These are phyloP conservation scores for Spilarctia lutea DNA, from an alignment of 2,888 invertebrate species.

Conservation along the genomic window DNA sequence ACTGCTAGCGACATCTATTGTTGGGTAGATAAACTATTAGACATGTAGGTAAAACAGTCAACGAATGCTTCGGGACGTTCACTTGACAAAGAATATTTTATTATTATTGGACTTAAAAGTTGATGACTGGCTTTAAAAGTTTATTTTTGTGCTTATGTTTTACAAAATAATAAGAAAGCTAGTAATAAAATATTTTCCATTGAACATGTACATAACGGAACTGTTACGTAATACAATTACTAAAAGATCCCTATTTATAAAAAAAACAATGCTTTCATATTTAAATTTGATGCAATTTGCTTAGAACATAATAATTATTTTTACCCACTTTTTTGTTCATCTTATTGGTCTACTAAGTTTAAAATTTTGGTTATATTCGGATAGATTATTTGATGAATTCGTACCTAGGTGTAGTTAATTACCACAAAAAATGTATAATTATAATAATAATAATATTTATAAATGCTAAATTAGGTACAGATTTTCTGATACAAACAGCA, in stretches of 20 bases:
- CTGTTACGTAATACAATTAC: not conserved
- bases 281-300: too few species aligned
- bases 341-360: too few species aligned
- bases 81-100: slow-evolving; percentile 12
- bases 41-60: slow-evolving; percentile 72
- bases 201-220: not conserved
- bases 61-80: slow-evolving; percentile 65
- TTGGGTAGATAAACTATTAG: slow-evolving; percentile 58
- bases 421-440: too few species aligned
- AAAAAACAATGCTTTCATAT: too few species aligned
- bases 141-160: not conserved
- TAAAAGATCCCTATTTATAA: not conserved
- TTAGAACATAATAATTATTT: too few species aligned
- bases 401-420: too few species aligned
- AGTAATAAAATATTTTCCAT: not conserved
- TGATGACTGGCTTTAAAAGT: slow-evolving; percentile 24
- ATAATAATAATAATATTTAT: too few species aligned
- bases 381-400: too few species aligned
- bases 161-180: not conserved
- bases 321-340: too few species aligned
- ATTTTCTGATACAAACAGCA: too few species aligned
- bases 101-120: slow-evolving; percentile 17
- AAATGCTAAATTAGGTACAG: too few species aligned
- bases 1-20: slow-evolving; percentile 65
- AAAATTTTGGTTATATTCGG: too few species aligned